These are phyloP conservation scores for Podarcis raffonei DNA, from an alignment of 2,113 vertebrate species.

Conservation along the genomic window DNA sequence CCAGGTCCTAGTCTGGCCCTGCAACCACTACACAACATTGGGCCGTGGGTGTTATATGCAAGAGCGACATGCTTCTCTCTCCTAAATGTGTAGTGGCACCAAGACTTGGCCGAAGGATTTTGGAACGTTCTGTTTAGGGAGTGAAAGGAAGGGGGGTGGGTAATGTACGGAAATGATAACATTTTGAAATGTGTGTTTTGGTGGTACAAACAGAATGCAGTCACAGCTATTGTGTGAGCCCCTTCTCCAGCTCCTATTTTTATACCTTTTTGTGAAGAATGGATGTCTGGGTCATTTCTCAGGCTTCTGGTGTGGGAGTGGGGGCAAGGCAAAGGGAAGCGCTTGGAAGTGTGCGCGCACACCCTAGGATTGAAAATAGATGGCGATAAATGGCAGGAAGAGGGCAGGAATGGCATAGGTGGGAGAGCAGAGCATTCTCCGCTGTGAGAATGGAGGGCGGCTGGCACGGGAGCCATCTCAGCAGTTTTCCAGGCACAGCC, in stretches of 20 bases:
- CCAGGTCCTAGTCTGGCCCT: too few relatives aligned
- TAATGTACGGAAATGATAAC: conserved; percentile 70
- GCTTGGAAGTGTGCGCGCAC: conserved; percentile 70
- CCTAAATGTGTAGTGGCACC: conserved; percentile 42
- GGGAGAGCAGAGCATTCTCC: conserved; percentile 58
- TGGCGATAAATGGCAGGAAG: conserved; percentile 86
- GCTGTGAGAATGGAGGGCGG: background rate
- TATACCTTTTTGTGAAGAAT: conserved; percentile 82
- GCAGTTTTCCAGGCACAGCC: background rate
- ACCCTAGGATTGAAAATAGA: conserved; percentile 77
- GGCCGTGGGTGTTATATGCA: background rate
- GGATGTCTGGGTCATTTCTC: conserved; percentile 79
- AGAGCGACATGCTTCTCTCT: background rate
- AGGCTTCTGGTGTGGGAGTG: conserved; percentile 76
- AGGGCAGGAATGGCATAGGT: conserved; percentile 81
- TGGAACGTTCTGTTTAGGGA: conserved; percentile 35
- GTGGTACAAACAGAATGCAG: conserved; percentile 66
- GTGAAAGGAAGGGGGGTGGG: conserved; percentile 27
- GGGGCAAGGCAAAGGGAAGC: conserved; percentile 74
- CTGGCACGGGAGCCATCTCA: background rate
- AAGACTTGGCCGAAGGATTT: conserved; percentile 24
- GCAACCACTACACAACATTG: too few relatives aligned
- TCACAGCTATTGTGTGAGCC: conserved; percentile 68
- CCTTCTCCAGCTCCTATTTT: conserved; percentile 79
- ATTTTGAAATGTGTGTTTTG: conserved; percentile 49